Conservation (phyloP, 2,888 invertebrate species). For the Desoria tigrina region DNA sequence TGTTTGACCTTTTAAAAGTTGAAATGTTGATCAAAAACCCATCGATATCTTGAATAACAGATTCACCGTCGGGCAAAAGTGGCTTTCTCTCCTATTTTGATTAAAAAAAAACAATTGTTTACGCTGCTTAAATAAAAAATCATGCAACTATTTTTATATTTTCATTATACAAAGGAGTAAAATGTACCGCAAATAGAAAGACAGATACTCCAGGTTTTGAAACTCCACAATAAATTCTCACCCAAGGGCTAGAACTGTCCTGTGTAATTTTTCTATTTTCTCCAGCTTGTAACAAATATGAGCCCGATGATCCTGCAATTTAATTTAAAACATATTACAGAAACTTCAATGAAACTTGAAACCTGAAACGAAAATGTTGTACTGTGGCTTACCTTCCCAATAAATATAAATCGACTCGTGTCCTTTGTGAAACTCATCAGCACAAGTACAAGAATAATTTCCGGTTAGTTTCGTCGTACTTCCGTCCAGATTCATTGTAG, state of each 20-base stretch:
- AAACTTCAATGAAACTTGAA: neutral
- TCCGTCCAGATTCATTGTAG: conserved; percentile 1
- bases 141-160: too few species aligned
- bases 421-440: neutral
- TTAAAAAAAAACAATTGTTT: too few species aligned
- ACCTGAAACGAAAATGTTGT: neutral
- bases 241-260: neutral
- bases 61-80: neutral
- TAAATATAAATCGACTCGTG: conserved; percentile 12
- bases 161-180: too few species aligned
- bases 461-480: conserved; percentile 11
- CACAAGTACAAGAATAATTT: conserved; percentile 16
- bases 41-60: neutral
- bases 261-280: conserved; percentile 1
- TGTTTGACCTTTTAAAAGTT: neutral
- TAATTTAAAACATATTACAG: neutral
- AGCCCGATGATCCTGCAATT: conserved; percentile 10
- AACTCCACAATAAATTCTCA: neutral
- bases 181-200: neutral
- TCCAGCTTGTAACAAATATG: conserved; percentile 21
- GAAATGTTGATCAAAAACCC: neutral
- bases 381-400: conserved; percentile 14
- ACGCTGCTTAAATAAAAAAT: too few species aligned
- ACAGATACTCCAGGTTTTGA: neutral
- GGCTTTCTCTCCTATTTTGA: too few species aligned